These are phyloP conservation scores for Stenotaenia linearis DNA, from an alignment of 2,888 invertebrate species.

Conservation along the genomic window DNA sequence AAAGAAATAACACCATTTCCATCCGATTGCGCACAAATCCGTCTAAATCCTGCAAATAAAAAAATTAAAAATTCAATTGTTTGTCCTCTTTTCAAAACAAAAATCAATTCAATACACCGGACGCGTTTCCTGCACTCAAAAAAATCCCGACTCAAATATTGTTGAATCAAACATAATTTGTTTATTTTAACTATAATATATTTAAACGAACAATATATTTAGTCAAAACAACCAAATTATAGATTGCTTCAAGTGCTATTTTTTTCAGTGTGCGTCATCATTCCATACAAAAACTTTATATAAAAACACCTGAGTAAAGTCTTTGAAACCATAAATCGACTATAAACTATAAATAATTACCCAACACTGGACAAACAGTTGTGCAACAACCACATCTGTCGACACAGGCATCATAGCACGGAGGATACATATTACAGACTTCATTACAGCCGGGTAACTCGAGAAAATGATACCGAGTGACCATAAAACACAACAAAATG, in stretches of 20 bases:
- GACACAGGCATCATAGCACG: neutral
- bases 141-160: too few species aligned
- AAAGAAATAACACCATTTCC: conserved; percentile 26
- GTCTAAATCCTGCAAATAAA: neutral
- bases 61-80: neutral
- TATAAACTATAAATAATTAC: neutral
- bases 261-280: too few species aligned
- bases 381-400: neutral
- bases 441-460: neutral
- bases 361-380: neutral
- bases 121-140: neutral
- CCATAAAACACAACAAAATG: neutral
- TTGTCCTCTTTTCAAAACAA: too few species aligned
- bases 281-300: too few species aligned
- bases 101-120: neutral
- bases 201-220: too few species aligned
- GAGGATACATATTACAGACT: neutral
- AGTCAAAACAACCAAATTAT: too few species aligned
- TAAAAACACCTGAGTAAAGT: too few species aligned
- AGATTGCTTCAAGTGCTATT: too few species aligned
- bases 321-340: too few species aligned
- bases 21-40: conserved; percentile 22
- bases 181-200: too few species aligned
- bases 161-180: too few species aligned
- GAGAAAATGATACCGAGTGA: neutral